Conservation (phyloP, 2,888 invertebrate genomes). For the Eupithecia inturbata region DNA sequence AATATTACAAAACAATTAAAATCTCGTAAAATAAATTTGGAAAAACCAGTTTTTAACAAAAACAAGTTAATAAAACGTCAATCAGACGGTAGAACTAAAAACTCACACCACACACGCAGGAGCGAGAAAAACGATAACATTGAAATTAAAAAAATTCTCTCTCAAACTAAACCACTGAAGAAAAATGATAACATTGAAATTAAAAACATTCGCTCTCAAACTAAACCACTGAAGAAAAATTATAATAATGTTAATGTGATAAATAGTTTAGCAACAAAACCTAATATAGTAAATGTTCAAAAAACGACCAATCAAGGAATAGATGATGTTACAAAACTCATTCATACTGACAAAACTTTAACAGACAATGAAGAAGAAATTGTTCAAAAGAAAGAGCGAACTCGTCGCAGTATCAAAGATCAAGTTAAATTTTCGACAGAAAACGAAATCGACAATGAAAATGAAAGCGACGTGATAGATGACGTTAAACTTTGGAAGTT, state of each 20-base stretch:
- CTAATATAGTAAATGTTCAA: not conserved
- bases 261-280: not conserved
- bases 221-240: not conserved
- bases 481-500: constrained; percentile 60
- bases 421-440: constrained; percentile 50
- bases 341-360: not conserved
- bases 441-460: constrained; percentile 59
- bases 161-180: not conserved
- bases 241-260: not conserved
- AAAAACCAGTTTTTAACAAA: constrained; percentile 38
- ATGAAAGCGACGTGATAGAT: constrained; percentile 53
- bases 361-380: constrained; percentile 17
- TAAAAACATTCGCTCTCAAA: not conserved
- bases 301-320: constrained; percentile 21
- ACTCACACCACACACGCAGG: constrained; percentile 13
- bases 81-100: constrained; percentile 15
- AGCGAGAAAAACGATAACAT: not conserved
- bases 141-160: not conserved
- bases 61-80: constrained; percentile 26
- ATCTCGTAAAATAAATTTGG: constrained; percentile 35
- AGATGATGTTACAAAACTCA: not conserved
- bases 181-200: not conserved
- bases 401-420: constrained; percentile 40
- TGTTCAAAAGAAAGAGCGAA: constrained; percentile 30
- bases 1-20: constrained; percentile 42